Evolutionary conservation across 2,888 invertebrate species (phyloP).

Genomic region (Calameuta idolon): DNA sequence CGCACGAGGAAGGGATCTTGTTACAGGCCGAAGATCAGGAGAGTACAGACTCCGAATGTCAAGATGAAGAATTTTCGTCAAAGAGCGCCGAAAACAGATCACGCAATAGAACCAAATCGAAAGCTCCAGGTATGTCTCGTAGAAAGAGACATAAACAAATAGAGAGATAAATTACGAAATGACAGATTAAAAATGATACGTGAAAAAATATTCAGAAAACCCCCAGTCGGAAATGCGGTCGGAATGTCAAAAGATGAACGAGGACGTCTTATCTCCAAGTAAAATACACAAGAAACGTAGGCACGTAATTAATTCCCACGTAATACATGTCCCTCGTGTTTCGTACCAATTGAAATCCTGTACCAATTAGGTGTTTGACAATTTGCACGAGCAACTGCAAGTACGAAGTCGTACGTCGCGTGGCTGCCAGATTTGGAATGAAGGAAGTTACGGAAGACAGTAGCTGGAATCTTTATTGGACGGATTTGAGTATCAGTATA

Average conservation of each 20-base stretch:
- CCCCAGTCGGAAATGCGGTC: neutral
- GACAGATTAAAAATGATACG: neutral
- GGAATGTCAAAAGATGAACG: conserved; percentile 21
- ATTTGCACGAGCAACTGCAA: conserved; percentile 80
- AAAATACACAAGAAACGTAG: conserved; percentile 49
- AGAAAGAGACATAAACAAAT: neutral
- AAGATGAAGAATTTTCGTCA: neutral
- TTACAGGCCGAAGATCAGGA: neutral
- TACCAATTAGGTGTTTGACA: conserved; percentile 56
- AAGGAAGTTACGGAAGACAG: conserved; percentile 83
- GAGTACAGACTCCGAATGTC: neutral
- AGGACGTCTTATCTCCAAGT: conserved; percentile 27
- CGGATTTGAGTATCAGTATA: conserved; percentile 86
- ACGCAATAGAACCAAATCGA: neutral
- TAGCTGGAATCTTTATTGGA: conserved; percentile 93
- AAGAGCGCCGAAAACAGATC: neutral
- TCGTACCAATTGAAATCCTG: neutral
- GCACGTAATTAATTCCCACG: conserved; percentile 29
- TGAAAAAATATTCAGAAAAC: neutral
- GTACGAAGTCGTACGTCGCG: conserved; percentile 79
- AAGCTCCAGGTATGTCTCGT: neutral
- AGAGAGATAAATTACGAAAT: neutral
- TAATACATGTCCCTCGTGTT: neutral
- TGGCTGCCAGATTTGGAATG: conserved; percentile 79
- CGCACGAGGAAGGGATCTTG: neutral